phyloP scores from a whole-genome alignment of 2,113 vertebrate species.

The Notothenia rossii region DNA sequence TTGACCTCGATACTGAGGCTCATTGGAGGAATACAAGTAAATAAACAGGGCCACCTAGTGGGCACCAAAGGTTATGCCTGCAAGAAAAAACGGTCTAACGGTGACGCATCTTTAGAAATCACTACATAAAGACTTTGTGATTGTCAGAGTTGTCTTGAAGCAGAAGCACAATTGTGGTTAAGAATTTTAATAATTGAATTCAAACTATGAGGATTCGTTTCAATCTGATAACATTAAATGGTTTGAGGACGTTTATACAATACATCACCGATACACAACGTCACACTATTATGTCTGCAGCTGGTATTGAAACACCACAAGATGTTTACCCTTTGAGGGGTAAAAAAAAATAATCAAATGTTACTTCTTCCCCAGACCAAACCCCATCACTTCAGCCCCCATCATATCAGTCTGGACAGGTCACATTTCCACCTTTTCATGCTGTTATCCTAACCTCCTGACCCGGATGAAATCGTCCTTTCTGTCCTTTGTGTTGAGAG shows the following conservation, averaged over 20 bases:
- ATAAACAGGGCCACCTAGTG: constrained; percentile 54
- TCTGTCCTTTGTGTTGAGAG: constrained; percentile 52
- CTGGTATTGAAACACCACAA: constrained; percentile 60
- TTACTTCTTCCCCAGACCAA: constrained; percentile 54
- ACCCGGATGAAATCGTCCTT: constrained; percentile 3
- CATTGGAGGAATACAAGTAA: constrained; percentile 12
- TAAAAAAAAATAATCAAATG: constrained; percentile 49
- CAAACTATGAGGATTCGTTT: constrained; percentile 42
- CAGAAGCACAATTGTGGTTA: constrained; percentile 56
- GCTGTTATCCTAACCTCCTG: constrained; percentile 16
- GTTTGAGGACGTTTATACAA: constrained; percentile 61
- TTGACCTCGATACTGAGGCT: constrained; percentile 13
- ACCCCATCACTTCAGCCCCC: constrained; percentile 66
- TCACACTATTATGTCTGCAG: constrained; percentile 57
- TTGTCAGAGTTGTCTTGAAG: constrained; percentile 66
- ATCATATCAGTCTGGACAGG: constrained; percentile 50
- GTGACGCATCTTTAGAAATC: constrained; percentile 12
- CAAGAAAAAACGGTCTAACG: not conserved
- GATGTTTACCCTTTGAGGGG: constrained; percentile 57
- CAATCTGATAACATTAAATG: constrained; percentile 61
- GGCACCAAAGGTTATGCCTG: not conserved
- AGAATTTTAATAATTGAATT: constrained; percentile 39
- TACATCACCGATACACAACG: constrained; percentile 58
- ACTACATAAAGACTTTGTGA: constrained; percentile 47
- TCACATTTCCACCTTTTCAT: constrained; percentile 18